Percentiles rank a stretch among this genome's conserved stretches.
Evolutionary conservation across 2,888 invertebrate species (phyloP).

Genomic region (Luffia ferchaultella): DNA sequence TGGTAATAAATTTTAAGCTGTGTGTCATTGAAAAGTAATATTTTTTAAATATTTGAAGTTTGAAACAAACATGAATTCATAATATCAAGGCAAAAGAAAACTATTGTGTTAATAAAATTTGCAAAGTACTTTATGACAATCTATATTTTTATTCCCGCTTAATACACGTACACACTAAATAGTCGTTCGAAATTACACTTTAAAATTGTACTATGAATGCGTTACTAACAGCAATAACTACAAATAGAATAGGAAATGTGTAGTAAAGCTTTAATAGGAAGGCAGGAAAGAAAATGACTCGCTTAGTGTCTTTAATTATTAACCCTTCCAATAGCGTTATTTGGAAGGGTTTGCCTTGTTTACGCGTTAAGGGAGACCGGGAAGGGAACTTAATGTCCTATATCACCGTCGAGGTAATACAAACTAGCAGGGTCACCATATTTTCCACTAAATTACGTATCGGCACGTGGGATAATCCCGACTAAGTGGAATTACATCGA

Average conservation of each 20-base stretch:
- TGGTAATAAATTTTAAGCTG: too few relatives aligned
- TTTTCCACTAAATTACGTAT: slow-evolving; percentile 65
- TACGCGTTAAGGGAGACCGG: slow-evolving; percentile 60
- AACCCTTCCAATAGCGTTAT: slow-evolving; percentile 53
- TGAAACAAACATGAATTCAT: too few relatives aligned
- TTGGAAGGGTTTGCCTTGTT: slow-evolving; percentile 60
- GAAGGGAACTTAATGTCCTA: slow-evolving; percentile 63
- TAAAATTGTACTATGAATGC: too few relatives aligned
- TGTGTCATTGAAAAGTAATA: too few relatives aligned
- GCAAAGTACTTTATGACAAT: too few relatives aligned
- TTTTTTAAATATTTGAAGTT: too few relatives aligned
- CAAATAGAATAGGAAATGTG: neutral
- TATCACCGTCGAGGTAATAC: slow-evolving; percentile 59
- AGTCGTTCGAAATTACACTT: too few relatives aligned
- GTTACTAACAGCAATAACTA: too few relatives aligned
- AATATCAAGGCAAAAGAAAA: too few relatives aligned
- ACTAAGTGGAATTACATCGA: slow-evolving; percentile 50
- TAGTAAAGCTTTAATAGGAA: slow-evolving; percentile 10
- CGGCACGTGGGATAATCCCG: slow-evolving; percentile 56
- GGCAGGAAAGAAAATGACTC: slow-evolving; percentile 39
- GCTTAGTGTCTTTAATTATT: slow-evolving; percentile 61
- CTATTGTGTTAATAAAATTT: too few relatives aligned
- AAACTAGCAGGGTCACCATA: slow-evolving; percentile 62
- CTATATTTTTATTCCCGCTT: too few relatives aligned
- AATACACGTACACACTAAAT: too few relatives aligned